A percentile compares a stretch with the other conserved stretches of the same genome.
These are phyloP conservation scores for Tenualosa thibaudeaui DNA, from an alignment of 2,797 vertebrate species.

Conservation along the genomic window DNA sequence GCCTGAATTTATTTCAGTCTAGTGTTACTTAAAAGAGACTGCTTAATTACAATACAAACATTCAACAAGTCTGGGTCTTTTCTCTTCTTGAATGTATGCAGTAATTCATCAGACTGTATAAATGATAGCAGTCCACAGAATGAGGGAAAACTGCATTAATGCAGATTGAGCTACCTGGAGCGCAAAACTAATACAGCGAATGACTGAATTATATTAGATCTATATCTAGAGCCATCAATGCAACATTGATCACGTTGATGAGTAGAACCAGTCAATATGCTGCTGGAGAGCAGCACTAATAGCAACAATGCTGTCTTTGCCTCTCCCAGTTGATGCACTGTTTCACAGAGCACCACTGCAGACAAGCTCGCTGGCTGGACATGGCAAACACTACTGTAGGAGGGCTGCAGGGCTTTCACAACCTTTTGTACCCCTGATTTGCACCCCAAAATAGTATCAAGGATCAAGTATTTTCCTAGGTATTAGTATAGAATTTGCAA, in stretches of 20 bases:
- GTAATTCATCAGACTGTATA: not conserved
- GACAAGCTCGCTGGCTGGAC: too few relatives aligned
- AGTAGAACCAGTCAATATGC: slow-evolving; percentile 1
- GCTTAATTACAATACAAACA: not conserved
- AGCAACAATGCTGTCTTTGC: too few relatives aligned
- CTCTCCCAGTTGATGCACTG: too few relatives aligned
- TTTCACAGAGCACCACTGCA: too few relatives aligned
- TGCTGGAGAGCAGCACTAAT: not conserved
- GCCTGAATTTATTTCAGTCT: not conserved
- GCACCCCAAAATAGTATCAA: too few relatives aligned
- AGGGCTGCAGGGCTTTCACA: too few relatives aligned
- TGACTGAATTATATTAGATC: not conserved
- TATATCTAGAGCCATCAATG: not conserved
- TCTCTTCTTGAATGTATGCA: not conserved
- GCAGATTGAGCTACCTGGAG: not conserved
- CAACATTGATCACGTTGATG: not conserved
- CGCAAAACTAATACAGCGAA: not conserved
- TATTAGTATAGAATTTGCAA: too few relatives aligned
- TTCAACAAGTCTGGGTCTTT: not conserved
- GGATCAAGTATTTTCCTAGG: too few relatives aligned
- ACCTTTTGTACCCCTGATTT: too few relatives aligned
- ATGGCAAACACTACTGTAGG: too few relatives aligned
- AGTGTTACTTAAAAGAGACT: not conserved
- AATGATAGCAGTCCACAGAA: not conserved
- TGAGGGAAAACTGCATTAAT: not conserved